Conservation (phyloP, 2,113 vertebrate genomes). For the Nycticryphes semicollaris region DNA sequence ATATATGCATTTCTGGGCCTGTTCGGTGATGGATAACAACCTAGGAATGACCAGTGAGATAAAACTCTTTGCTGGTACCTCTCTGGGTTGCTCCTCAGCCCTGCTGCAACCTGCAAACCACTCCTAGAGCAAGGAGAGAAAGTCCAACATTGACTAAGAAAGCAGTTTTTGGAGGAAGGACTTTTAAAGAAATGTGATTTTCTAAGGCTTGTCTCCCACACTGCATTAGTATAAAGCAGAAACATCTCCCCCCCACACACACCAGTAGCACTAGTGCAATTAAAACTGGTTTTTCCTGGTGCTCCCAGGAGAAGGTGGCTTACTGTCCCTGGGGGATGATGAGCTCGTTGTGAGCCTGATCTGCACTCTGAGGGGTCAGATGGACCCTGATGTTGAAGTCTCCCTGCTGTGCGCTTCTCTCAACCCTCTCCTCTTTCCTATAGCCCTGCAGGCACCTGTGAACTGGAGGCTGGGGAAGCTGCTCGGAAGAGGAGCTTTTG, state of each 20-base stretch:
- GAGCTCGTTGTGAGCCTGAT: not conserved
- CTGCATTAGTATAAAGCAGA: too few species aligned
- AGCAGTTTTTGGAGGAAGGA: not conserved
- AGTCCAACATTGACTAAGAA: fast-evolving
- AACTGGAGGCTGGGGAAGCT: conserved; percentile 92
- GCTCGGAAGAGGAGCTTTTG: conserved; percentile 88
- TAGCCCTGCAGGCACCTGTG: conserved; percentile 87
- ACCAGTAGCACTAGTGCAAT: not conserved
- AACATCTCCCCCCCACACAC: fast-evolving
- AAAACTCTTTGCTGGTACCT: not conserved
- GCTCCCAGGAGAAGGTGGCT: not conserved
- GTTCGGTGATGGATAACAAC: not conserved
- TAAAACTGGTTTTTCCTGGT: not conserved
- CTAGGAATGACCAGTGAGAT: not conserved
- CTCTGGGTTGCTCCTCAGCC: not conserved
- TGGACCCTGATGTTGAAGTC: not conserved
- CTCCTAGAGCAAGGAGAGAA: not conserved
- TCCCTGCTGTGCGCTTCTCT: not conserved
- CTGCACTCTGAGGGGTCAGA: not conserved
- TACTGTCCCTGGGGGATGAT: not conserved
- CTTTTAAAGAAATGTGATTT: not conserved
- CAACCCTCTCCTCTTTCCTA: not conserved
- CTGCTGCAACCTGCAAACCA: not conserved
- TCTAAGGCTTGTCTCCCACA: not conserved
- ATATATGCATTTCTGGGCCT: too few species aligned